phyloP scores from a whole-genome alignment of 2,113 vertebrate genomes.

The Porphyrio hochstetteri region DNA sequence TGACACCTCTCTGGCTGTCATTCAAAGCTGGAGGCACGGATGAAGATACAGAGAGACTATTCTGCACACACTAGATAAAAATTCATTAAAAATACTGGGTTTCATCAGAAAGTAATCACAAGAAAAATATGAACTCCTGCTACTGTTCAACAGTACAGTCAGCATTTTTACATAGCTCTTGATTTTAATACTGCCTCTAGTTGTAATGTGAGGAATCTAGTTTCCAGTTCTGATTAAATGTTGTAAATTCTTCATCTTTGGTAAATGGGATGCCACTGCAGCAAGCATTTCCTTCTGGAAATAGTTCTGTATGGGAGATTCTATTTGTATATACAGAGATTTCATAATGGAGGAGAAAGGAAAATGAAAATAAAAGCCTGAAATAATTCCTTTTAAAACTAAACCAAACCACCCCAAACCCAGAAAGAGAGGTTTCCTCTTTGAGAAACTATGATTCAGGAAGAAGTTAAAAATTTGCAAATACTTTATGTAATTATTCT shows the following conservation, averaged over 20 bases:
- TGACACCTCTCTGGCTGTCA: slow-evolving; percentile 39
- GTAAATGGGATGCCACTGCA: background rate
- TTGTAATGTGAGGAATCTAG: background rate
- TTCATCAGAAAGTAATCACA: background rate
- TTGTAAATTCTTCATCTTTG: background rate
- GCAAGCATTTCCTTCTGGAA: background rate
- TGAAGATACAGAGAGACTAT: background rate
- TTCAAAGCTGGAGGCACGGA: background rate
- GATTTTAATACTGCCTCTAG: background rate
- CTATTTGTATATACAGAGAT: background rate
- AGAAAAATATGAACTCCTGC: background rate
- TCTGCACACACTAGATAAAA: background rate
- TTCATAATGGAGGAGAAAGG: background rate
- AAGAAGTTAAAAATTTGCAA: background rate
- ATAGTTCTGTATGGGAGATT: background rate
- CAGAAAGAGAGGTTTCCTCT: background rate
- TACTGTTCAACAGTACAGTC: background rate
- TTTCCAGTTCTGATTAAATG: background rate
- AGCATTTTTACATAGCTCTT: background rate
- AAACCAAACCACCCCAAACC: too few relatives aligned
- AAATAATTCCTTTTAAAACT: background rate
- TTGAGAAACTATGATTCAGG: background rate
- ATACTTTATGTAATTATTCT: background rate
- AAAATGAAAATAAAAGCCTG: background rate
- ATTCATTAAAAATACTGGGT: background rate